Evolutionary conservation across 2,797 vertebrate genomes (phyloP), one percentile per base, ranked within the genome.

Genomic region (Yasuhikotakia modesta): DNA sequence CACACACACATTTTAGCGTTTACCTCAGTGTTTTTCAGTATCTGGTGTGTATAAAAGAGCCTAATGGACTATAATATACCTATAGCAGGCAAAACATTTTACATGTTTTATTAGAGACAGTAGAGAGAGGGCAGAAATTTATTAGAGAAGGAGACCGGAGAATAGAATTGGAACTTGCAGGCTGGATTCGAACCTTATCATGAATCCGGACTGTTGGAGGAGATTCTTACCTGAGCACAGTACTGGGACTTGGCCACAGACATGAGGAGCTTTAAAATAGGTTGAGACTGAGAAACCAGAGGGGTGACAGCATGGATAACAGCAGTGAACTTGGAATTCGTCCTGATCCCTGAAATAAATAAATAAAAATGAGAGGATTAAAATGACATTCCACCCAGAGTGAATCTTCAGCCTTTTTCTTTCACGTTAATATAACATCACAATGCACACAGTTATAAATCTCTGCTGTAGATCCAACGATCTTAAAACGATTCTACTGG

Each of bases 281-380:
- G 97, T 89, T 99, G 98, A 68, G 98, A 99, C 43, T 99, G 98
- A 83, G 97, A 99, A 84, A 99, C 95, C 92, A 99, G 92, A 22
- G 97, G 96, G 30, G 97, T 98, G 86, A 99, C 97, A 0, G 96
- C 97, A 0, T 99, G 97, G 93, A 99, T 99, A 89, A 99, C 96
- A 0, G 97, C 97, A 12, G 97, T 98, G 94, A 99, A 99, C 86
- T 94, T 97, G 39, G 96, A 87, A 86, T 93, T 91, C 64, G 96
- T 93, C 91, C 96, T 97, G 84, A 96, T 92, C 85, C 97, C 98
- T 99, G 35, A 76, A 46, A 70, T 4, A 13, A n/a, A n/a, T n/a
- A n/a, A 19, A 55, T 10, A 8, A 14, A 60, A 17, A 30, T 2
- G 0, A 16, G 10, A 70, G 14, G 60, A 55, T 75, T 45, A 2